Base-by-base conservation (phyloP, 2,888 invertebrate genomes). In the Ophion obscuratus region DNA sequence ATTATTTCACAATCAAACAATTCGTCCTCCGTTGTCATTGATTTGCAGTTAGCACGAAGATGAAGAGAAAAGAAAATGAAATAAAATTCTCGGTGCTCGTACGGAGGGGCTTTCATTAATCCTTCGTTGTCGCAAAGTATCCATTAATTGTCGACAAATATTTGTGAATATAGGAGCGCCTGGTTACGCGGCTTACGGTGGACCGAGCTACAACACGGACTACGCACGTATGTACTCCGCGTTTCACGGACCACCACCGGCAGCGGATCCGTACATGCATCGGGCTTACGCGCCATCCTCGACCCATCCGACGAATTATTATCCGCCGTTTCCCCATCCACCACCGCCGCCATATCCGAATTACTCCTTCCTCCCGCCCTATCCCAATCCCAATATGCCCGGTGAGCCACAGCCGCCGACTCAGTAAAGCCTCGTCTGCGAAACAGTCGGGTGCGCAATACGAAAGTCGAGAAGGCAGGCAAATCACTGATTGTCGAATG, bases 331-430 rank as follows among this genome's bases (percentile, higher is more conserved):
- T 67, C 92, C 94, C 0, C 95, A 94, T 89, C 94, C 95, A 53
- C 94, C 95, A 10, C 93, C 93, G 27, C 93, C 94, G 61, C 95
- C 95, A 90, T 96, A 95, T 92, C 95, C 95, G 31, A 95, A 95
- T 68, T 96, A 96, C 92, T 95, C 95, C 17, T 94, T 94, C 88
- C 93, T 95, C 76, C 93, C 93, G 74, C 95, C 95, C 90, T 95
- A 95, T 91, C 94, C 95, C 10, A 94, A 94, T 87, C 94, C 94
- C n/a, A 93, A 93, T 83, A 92, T 93, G 89, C 92, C 94, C 80
- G 92, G 94, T 74, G 93, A 94, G 85, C 93, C 93, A 84, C 94
- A 92, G 87, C 94, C 94, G 77, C 94, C 94, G 70, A 89, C 92
- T 84, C 94, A 94, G 86, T 94, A 94, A 88, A 87, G 5, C 61